A percentile compares a stretch with the other conserved stretches of the same genome.
These are phyloP conservation scores for Agapornis roseicollis DNA, from an alignment of 2,113 vertebrate species.

Conservation along the genomic window DNA sequence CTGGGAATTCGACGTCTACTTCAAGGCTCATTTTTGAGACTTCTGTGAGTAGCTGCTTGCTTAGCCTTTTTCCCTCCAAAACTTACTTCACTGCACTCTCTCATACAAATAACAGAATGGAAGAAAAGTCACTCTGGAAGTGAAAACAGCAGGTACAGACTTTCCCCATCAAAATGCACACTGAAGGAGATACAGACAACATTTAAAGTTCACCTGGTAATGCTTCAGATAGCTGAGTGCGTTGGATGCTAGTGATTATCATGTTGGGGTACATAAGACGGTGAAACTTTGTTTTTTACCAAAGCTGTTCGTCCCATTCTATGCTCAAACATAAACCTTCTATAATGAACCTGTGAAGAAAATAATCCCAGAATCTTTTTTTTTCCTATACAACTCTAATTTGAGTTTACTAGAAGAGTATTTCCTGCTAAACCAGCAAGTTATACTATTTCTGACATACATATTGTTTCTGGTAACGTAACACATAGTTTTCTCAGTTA, in stretches of 20 bases:
- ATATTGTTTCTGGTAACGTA: not conserved
- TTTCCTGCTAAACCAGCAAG: not conserved
- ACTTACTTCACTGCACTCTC: not conserved
- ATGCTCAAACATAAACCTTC: not conserved
- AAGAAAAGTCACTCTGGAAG: not conserved
- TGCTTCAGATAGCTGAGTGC: not conserved
- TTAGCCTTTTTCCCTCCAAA: fast-evolving
- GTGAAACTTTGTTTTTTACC: not conserved
- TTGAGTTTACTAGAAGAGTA: not conserved
- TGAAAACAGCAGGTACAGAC: not conserved
- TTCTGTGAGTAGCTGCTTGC: not conserved
- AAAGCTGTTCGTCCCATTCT: not conserved
- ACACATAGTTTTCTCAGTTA: not conserved
- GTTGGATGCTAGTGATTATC: not conserved
- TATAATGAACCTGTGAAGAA: not conserved
- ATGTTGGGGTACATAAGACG: not conserved
- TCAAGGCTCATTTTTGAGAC: not conserved
- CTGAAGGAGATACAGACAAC: not conserved
- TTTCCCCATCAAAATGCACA: not conserved
- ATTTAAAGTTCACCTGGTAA: not conserved
- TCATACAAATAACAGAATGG: not conserved
- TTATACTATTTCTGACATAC: not conserved
- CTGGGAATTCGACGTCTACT: not conserved
- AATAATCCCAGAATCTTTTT: not conserved
- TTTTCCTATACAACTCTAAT: not conserved